Base-by-base conservation (phyloP, 2,113 vertebrate species). In the Axis porcinus region DNA sequence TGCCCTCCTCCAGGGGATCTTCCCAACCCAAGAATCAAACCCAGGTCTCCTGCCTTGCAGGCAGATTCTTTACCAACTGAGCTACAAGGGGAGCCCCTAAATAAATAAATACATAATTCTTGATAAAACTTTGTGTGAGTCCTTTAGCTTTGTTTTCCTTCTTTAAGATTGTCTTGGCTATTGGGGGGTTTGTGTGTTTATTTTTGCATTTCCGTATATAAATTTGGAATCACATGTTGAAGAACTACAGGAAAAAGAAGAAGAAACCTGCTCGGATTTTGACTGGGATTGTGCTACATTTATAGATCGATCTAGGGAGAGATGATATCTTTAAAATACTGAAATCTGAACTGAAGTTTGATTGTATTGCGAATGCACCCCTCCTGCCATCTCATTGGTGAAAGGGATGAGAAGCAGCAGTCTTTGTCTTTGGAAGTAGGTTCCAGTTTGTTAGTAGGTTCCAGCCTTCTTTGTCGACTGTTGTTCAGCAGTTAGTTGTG, bases 211-310 rank as follows among this genome's bases (percentile, higher is more conserved):
- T 33, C 7, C 3, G 28, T 89, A 7, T 67, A 17, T 70, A 67
- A 84, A 67, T 83, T 91, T 81, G 84, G 50, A 93, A 50, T 88
- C 19, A 60, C 33, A 81, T 52, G 62, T 86, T 27, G 8, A 97
- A 78, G 57, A 82, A 93, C 40, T 64, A 28, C 8, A n/a, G 36
- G 16, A 3, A 33, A 95, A 76, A 91, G 67, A 57, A 57, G 70
- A 40, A 50, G 91, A 21, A 87, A 3, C 2, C 19, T 79, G 21
- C 10, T 27, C 55, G 11, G 5, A 82, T 95, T 58, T 55, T 62
- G 28, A 23, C 9, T 87, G 36, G 19, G 30, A 70, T 47, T 87
- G 15, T 54, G 7, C 2, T 40, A 47, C 36, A 13, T n/a, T 33
- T 62, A 52, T 45, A 62, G 23, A 33, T 87, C 16, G 57, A 14